Conservation (phyloP, 2,113 vertebrate species). For the Cinclus mexicanus region DNA sequence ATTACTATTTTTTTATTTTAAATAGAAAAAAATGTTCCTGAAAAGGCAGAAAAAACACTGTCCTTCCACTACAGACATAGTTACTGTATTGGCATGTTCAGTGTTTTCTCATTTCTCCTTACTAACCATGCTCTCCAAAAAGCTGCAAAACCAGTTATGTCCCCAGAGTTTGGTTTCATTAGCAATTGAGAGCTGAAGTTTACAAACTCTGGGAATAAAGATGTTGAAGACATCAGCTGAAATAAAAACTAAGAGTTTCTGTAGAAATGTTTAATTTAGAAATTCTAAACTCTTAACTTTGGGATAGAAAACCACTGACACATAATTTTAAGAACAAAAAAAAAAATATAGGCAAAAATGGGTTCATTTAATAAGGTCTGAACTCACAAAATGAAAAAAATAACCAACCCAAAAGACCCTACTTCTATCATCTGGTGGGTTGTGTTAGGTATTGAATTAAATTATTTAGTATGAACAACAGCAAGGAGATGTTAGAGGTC, state of each 20-base stretch:
- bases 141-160: not conserved
- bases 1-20: not conserved
- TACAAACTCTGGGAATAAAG: not conserved
- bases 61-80: not conserved
- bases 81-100: not conserved
- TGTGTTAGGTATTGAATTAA: not conserved
- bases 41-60: not conserved
- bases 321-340: not conserved
- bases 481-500: not conserved
- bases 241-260: not conserved
- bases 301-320: not conserved
- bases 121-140: not conserved
- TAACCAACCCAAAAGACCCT: fast-evolving
- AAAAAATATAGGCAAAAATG: not conserved
- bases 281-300: not conserved
- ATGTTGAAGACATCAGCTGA: not conserved
- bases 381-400: not conserved
- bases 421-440: not conserved
- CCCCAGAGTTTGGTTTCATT: not conserved
- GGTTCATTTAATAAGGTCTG: not conserved
- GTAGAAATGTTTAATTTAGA: not conserved
- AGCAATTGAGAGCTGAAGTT: not conserved
- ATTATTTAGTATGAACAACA: not conserved
- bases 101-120: not conserved
- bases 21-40: not conserved